Percentiles rank a stretch among this genome's conserved stretches.
Conservation (phyloP, 2,888 invertebrate species). For the Brassicogethes aeneus region DNA sequence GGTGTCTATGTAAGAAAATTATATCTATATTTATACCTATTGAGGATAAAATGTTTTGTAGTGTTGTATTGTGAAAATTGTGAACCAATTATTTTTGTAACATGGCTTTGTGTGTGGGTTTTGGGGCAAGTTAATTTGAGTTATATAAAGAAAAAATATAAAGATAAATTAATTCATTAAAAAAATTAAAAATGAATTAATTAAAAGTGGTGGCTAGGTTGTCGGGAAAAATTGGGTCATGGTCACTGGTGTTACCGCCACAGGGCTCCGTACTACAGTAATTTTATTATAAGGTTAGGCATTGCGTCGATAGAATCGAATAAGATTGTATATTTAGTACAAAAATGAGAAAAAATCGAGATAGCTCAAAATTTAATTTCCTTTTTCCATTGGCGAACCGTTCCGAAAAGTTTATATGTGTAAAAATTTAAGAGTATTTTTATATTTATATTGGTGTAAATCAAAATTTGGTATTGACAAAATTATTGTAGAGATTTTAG, state of each 20-base stretch:
- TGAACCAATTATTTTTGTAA: background rate
- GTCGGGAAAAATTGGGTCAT: constrained; percentile 36
- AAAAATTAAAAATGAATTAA: constrained; percentile 19
- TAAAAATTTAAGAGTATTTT: constrained; percentile 45
- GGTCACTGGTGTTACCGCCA: constrained; percentile 41
- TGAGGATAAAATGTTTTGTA: constrained; percentile 1
- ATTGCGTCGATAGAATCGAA: constrained; percentile 43
- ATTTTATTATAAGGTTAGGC: constrained; percentile 42
- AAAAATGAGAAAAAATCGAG: constrained; percentile 39
- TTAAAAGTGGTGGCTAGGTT: constrained; percentile 26
- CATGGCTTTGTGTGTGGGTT: constrained; percentile 5
- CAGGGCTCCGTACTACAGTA: constrained; percentile 35
- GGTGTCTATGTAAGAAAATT: constrained; percentile 1
- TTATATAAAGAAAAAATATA: constrained; percentile 21
- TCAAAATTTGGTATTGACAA: constrained; percentile 45
- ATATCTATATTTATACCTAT: background rate
- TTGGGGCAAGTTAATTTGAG: constrained; percentile 20
- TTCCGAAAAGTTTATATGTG: constrained; percentile 40
- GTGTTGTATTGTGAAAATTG: constrained; percentile 3
- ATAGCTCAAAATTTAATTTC: constrained; percentile 43
- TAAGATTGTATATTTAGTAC: constrained; percentile 43
- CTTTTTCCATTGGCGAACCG: constrained; percentile 26
- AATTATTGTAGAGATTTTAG: constrained; percentile 44
- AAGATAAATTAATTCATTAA: background rate
- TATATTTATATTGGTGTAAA: constrained; percentile 46